These are phyloP conservation scores for Netelia melanura DNA, from an alignment of 2,888 invertebrate genomes.

Conservation along the genomic window DNA sequence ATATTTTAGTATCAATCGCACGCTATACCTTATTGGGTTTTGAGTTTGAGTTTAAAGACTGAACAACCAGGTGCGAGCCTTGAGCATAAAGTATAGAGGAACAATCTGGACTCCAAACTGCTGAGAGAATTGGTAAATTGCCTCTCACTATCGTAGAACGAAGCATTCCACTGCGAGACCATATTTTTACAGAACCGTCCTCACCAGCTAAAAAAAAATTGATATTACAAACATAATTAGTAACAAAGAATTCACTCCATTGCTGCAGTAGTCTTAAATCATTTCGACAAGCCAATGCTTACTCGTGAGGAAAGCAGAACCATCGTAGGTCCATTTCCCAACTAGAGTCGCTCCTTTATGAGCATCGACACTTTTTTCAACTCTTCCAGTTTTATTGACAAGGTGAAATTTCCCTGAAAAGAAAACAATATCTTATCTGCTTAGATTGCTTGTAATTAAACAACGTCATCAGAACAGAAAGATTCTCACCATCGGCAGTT, in stretches of 20 bases:
- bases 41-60: constrained; percentile 90
- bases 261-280: not conserved
- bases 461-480: not conserved
- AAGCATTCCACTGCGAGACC: constrained; percentile 98
- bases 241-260: not conserved
- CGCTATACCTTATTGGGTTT: constrained; percentile 89
- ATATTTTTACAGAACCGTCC: constrained; percentile 98
- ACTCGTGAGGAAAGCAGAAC: constrained; percentile 96
- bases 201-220: constrained; percentile 91
- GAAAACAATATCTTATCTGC: not conserved
- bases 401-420: constrained; percentile 92
- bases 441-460: not conserved
- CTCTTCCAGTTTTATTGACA: constrained; percentile 94
- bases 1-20: constrained; percentile 8
- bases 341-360: constrained; percentile 96
- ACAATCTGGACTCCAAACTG: constrained; percentile 93
- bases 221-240: constrained; percentile 10
- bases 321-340: constrained; percentile 98
- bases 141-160: constrained; percentile 95
- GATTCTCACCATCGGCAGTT: constrained; percentile 92
- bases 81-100: constrained; percentile 90
- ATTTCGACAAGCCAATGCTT: constrained; percentile 60
- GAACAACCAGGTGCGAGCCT: constrained; percentile 89
- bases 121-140: constrained; percentile 92
- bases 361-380: constrained; percentile 96